Conservation (phyloP, 2,888 invertebrate genomes). For the Spodoptera littoralis region DNA sequence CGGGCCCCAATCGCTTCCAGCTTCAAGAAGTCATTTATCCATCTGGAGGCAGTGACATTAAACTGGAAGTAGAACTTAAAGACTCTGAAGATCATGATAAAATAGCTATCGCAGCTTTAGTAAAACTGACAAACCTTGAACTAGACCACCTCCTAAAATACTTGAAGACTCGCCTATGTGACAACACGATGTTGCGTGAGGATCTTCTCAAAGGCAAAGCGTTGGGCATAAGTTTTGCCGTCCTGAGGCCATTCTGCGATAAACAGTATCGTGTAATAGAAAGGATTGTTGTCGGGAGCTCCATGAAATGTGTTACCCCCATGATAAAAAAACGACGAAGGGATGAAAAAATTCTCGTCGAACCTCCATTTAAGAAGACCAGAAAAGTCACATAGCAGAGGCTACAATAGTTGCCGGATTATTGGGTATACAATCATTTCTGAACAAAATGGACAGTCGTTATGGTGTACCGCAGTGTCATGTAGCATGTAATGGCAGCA, state of each 20-base stretch:
- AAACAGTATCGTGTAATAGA: constrained; percentile 80
- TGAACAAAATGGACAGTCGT: constrained; percentile 70
- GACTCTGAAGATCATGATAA: constrained; percentile 83
- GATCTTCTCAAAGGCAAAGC: constrained; percentile 78
- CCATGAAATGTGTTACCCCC: constrained; percentile 65
- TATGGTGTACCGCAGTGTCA: constrained; percentile 76
- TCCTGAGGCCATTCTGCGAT: constrained; percentile 76
- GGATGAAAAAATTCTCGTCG: constrained; percentile 69
- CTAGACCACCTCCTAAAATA: constrained; percentile 75
- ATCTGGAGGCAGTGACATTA: constrained; percentile 68
- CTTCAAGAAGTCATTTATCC: constrained; percentile 82
- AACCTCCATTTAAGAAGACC: constrained; percentile 71
- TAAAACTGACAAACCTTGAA: constrained; percentile 72
- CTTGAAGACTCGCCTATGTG: constrained; percentile 74
- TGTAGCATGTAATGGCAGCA: constrained; percentile 80
- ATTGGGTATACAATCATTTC: constrained; percentile 61
- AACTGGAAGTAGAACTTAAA: constrained; percentile 78
- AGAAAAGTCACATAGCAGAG: constrained; percentile 59
- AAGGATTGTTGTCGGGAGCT: constrained; percentile 73
- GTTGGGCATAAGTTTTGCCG: constrained; percentile 77
- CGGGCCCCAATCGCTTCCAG: constrained; percentile 82
- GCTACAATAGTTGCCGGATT: constrained; percentile 48
- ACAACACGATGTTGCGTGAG: constrained; percentile 71
- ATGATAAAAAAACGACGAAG: constrained; percentile 68
- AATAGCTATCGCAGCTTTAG: constrained; percentile 78